Percentiles rank a stretch among this genome's conserved stretches.
phyloP scores from a whole-genome alignment of 2,113 vertebrate genomes.

The Mystacornis crossleyi region DNA sequence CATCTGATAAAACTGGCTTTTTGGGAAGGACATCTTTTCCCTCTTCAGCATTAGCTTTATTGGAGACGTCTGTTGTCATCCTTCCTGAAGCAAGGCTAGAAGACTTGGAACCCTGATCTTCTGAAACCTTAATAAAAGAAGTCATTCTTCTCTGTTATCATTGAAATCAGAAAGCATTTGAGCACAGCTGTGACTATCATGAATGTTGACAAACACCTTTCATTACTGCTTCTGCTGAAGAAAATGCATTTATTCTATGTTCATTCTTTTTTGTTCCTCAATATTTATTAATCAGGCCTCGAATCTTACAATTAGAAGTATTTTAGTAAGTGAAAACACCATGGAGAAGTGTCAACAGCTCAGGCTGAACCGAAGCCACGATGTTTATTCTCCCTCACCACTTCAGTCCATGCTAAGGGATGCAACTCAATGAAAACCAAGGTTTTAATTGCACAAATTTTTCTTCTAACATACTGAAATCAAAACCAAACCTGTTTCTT shows the following conservation, averaged over 20 bases:
- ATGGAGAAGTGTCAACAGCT: background rate
- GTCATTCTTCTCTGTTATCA: background rate
- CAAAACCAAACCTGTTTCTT: background rate
- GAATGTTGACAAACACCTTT: background rate
- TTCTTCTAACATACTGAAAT: background rate
- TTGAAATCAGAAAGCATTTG: background rate
- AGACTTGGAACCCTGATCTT: constrained; percentile 58
- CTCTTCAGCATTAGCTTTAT: constrained; percentile 85
- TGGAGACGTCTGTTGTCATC: constrained; percentile 90
- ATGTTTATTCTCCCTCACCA: too few species aligned
- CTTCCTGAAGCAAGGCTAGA: constrained; percentile 41
- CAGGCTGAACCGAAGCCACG: background rate
- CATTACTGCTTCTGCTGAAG: background rate
- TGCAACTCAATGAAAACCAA: background rate
- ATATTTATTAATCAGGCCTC: background rate
- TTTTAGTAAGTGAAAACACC: background rate
- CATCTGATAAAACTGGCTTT: constrained; percentile 79
- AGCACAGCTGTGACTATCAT: background rate
- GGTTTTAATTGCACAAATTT: background rate
- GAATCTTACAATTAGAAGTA: background rate
- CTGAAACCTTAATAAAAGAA: constrained; percentile 63
- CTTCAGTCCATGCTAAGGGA: background rate
- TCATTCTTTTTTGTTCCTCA: background rate
- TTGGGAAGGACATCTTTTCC: constrained; percentile 83
- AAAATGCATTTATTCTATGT: background rate